Percentiles rank a stretch among this genome's conserved stretches.
These are phyloP conservation scores for Arctia plantaginis DNA, from an alignment of 2,888 invertebrate genomes.

Conservation along the genomic window DNA sequence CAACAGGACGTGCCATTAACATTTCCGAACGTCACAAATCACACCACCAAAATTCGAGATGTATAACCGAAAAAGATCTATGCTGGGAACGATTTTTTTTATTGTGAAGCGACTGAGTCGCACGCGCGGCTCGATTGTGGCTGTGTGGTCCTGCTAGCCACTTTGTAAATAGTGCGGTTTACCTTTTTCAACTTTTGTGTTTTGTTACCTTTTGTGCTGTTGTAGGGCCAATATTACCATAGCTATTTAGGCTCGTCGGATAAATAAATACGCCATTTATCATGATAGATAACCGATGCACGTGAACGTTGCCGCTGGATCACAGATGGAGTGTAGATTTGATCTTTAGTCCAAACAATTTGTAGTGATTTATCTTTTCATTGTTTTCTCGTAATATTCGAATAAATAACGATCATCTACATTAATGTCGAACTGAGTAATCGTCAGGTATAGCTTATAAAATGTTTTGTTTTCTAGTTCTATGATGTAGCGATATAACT, in stretches of 20 bases:
- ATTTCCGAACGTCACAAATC: constrained; percentile 86
- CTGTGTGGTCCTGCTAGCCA: constrained; percentile 86
- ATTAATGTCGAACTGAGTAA: constrained; percentile 26
- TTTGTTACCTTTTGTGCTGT: constrained; percentile 87
- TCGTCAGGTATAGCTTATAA: constrained; percentile 35
- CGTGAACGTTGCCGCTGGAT: constrained; percentile 77
- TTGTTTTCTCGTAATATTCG: constrained; percentile 65
- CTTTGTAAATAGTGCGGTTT: constrained; percentile 87
- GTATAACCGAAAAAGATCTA: constrained; percentile 85
- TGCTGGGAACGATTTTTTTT: constrained; percentile 83
- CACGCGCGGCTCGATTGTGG: constrained; percentile 86
- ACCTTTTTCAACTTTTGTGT: constrained; percentile 87
- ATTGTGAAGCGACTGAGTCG: constrained; percentile 79
- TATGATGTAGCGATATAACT: constrained; percentile 7
- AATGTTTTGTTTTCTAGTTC: constrained; percentile 23
- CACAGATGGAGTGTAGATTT: constrained; percentile 80
- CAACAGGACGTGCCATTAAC: constrained; percentile 80
- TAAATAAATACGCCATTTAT: constrained; percentile 87
- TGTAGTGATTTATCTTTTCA: constrained; percentile 75
- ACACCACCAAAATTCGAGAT: constrained; percentile 86
- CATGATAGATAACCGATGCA: constrained; percentile 85
- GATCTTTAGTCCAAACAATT: constrained; percentile 75
- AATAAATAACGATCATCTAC: constrained; percentile 43
- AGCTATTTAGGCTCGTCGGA: constrained; percentile 86
- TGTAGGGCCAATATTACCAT: constrained; percentile 87